phyloP scores from a whole-genome alignment of 2,113 vertebrate species.

The Aegithalos caudatus region DNA sequence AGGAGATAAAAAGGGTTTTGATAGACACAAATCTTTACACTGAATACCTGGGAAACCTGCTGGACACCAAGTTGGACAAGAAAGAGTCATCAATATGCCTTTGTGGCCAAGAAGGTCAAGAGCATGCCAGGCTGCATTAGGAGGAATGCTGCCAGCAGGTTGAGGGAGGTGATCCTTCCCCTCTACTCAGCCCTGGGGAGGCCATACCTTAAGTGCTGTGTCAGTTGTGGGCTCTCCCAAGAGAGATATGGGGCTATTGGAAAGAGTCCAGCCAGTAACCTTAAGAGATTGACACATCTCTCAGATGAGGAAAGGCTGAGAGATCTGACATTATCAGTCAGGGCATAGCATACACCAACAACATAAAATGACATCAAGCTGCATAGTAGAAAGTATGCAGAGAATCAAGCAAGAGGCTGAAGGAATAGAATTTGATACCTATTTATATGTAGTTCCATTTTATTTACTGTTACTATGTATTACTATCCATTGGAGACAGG shows the following conservation, averaged over 20 bases:
- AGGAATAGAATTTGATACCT: not conserved
- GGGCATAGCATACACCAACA: fast-evolving
- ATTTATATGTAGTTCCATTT: not conserved
- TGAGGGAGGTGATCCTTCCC: not conserved
- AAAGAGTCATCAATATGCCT: fast-evolving
- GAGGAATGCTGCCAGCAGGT: not conserved
- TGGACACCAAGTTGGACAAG: not conserved
- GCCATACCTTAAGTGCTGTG: not conserved
- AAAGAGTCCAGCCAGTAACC: not conserved
- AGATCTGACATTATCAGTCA: not conserved
- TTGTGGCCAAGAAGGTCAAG: not conserved
- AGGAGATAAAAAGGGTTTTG: not conserved
- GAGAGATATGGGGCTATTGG: not conserved
- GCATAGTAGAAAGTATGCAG: not conserved
- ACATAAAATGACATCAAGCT: not conserved
- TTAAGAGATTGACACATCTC: not conserved
- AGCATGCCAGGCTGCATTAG: fast-evolving
- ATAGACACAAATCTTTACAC: not conserved
- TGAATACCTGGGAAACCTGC: not conserved
- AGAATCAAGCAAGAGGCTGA: not conserved
- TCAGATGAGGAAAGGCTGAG: not conserved
- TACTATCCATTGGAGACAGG: not conserved
- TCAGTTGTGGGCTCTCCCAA: not conserved
- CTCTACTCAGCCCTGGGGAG: not conserved
- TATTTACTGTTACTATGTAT: not conserved